Base-by-base conservation (phyloP, 2,113 vertebrate species). In the Candoia aspera region DNA sequence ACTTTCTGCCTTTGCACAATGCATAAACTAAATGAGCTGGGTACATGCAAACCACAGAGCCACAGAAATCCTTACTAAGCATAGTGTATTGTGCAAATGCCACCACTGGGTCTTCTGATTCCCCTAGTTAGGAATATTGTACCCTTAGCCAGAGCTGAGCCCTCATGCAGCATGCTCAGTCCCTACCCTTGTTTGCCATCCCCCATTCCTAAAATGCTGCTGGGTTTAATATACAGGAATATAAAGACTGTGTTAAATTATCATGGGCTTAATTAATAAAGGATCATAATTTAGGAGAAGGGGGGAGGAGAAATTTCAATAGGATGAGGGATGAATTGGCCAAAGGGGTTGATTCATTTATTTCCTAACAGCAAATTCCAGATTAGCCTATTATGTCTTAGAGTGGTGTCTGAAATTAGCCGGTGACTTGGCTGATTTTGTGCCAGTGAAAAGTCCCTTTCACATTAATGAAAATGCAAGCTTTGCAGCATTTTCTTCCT, bases 381-480 rank as follows among this genome's bases (percentile, higher is more conserved):
- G 33, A 79, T 37, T 79, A 37, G 8, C 73, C 33, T 79, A 21
- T 37, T 37, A 9, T 42, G 33, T 37, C 2, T 79, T 79, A 37
- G 33, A 79, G 33, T 6, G 33, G 17, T 37, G 15, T 37, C 2
- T 19, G 68, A 79, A 79, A 79, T 79, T 79, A 79, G 33, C 33
- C 17, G 33, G 6, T 79, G n/a, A 79, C 68, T 19, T 79, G 6
- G 68, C 33, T 79, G 68, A 15, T 79, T 79, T 53, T 57, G 64
- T 0, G 73, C 15, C 68, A 87, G 92, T 49, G 86, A 13, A 8
- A 17, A 88, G 90, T 23, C 88, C 1, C 29, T 62, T 15, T 59
- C n/a, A 0, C 3, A 0, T 3, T 11, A 10, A 24, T 37, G 10
- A 1, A 4, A 12, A 15, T 3, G 26, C 23, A 0, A n/a, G 6